phyloP scores from a whole-genome alignment of 2,888 invertebrate genomes.

The Pammene fasciana region DNA sequence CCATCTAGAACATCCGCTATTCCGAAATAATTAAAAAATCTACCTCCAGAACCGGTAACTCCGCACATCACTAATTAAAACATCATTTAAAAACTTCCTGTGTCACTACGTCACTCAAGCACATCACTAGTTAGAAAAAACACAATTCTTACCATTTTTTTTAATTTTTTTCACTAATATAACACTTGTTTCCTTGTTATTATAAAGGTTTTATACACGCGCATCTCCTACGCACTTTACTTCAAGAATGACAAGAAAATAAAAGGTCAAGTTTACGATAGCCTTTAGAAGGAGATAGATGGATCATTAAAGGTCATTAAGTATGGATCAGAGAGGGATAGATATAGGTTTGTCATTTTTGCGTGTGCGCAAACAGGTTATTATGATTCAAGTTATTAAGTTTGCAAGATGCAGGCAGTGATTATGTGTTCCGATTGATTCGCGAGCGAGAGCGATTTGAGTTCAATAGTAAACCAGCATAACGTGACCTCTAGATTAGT shows the following conservation, averaged over 20 bases:
- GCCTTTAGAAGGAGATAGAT: conserved; percentile 53
- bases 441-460: neutral
- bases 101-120: conserved; percentile 38
- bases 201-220: conserved; percentile 49
- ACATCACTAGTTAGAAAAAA: conserved; percentile 45
- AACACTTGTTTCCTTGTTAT: conserved; percentile 49
- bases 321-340: conserved; percentile 5
- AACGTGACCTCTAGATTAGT: neutral
- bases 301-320: conserved; percentile 9
- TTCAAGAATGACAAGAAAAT: conserved; percentile 63
- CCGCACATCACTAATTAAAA: conserved; percentile 34
- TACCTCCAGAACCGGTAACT: conserved; percentile 34
- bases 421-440: neutral
- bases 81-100: conserved; percentile 5
- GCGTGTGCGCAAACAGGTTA: conserved; percentile 39
- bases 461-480: neutral
- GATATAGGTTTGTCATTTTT: conserved; percentile 13
- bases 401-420: conserved; percentile 26
- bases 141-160: conserved; percentile 44
- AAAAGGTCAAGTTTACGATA: conserved; percentile 77
- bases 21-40: conserved; percentile 29
- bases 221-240: conserved; percentile 54
- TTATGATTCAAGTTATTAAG: conserved; percentile 34
- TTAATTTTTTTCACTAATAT: conserved; percentile 44
- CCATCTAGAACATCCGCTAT: conserved; percentile 30